A percentile compares a stretch with the other conserved stretches of the same genome.
Evolutionary conservation across 2,888 invertebrate species (phyloP).

Genomic region (Lasioglossum leucozonium): DNA sequence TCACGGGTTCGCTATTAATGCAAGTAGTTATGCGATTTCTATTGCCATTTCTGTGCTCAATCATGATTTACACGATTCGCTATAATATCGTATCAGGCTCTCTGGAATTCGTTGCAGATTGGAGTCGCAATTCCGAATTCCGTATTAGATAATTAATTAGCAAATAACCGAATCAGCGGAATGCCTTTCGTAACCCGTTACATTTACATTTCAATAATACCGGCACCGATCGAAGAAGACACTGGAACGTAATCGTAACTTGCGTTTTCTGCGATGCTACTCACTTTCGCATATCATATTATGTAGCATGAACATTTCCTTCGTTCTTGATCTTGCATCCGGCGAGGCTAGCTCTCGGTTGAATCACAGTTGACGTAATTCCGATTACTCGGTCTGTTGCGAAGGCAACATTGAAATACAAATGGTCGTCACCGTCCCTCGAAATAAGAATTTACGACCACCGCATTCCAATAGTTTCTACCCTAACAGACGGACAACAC

Average conservation of each 20-base stretch:
- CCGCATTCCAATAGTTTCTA: too few species aligned
- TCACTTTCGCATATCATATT: neutral
- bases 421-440: too few species aligned
- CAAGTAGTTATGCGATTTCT: constrained; percentile 61
- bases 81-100: constrained; percentile 54
- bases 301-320: neutral
- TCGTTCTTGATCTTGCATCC: neutral
- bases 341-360: neutral
- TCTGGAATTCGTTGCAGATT: constrained; percentile 61
- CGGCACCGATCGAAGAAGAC: neutral
- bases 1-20: constrained; percentile 35
- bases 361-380: too few species aligned
- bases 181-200: constrained; percentile 28
- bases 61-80: constrained; percentile 59
- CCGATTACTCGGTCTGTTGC: too few species aligned
- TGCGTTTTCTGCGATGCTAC: neutral
- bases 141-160: constrained; percentile 59
- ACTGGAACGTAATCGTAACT: neutral
- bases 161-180: constrained; percentile 43
- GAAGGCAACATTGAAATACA: too few species aligned
- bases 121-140: constrained; percentile 39
- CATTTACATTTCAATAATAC: neutral
- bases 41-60: constrained; percentile 52
- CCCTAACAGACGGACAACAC: too few species aligned
- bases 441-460: too few species aligned